Percentiles rank a stretch among this genome's conserved stretches.
These are phyloP conservation scores for Eulemur albifrons DNA, from an alignment of 2,797 vertebrate species.

Conservation along the genomic window DNA sequence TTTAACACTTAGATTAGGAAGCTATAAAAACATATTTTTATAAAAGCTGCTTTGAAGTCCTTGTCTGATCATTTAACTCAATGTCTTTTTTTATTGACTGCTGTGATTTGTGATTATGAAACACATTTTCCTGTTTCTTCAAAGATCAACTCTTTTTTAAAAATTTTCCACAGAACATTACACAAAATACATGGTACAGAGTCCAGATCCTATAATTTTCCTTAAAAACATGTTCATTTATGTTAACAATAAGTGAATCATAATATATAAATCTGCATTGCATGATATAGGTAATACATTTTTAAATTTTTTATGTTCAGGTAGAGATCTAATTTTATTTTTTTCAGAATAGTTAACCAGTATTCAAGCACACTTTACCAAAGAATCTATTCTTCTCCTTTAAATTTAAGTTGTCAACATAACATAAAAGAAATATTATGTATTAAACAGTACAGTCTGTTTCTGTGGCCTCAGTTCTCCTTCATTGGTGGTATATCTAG, in stretches of 20 bases:
- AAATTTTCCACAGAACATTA: background rate
- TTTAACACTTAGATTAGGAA: background rate
- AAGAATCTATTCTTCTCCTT: background rate
- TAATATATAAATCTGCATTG: background rate
- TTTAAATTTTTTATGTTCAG: too few species aligned
- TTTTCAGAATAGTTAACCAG: background rate
- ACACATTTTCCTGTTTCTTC: background rate
- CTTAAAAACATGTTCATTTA: background rate
- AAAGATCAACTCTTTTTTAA: background rate
- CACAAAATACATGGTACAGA: background rate
- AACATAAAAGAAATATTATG: background rate
- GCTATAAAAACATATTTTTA: background rate
- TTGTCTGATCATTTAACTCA: background rate
- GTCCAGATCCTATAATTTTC: background rate
- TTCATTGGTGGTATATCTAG: background rate
- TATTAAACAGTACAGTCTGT: background rate
- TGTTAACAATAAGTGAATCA: background rate
- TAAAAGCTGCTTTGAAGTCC: background rate
- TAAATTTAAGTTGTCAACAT: background rate
- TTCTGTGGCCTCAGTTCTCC: rapidly evolving
- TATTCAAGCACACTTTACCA: background rate
- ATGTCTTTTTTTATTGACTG: background rate
- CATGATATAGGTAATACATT: background rate
- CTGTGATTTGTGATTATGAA: background rate
- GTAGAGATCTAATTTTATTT: background rate